Evolutionary conservation across 2,113 vertebrate species (phyloP).

Genomic region (Gymnogyps californianus): DNA sequence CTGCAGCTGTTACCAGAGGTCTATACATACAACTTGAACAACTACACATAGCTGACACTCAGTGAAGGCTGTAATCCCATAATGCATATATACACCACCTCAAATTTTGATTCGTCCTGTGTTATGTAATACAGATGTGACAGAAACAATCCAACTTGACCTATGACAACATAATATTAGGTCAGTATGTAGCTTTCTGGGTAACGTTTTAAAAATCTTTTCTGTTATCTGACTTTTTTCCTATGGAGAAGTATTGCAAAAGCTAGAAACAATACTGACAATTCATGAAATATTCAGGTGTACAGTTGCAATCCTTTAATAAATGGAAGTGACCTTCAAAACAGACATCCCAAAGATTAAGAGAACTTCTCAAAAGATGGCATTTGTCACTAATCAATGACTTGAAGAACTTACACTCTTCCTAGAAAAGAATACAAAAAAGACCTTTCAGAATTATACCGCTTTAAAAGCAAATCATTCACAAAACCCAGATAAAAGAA

Average conservation of each 20-base stretch:
- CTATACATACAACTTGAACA: not conserved
- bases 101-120: not conserved
- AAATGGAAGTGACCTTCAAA: constrained; percentile 62
- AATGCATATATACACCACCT: not conserved
- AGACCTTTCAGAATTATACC: not conserved
- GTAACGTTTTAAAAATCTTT: not conserved
- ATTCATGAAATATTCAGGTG: constrained; percentile 46
- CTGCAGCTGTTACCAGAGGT: not conserved
- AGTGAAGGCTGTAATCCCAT: not conserved
- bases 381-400: constrained; percentile 65
- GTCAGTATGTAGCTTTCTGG: not conserved
- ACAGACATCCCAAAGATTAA: constrained; percentile 54
- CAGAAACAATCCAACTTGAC: not conserved
- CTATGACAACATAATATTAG: not conserved
- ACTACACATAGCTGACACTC: not conserved
- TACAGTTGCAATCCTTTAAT: constrained; percentile 28
- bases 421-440: constrained; percentile 48
- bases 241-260: not conserved
- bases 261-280: not conserved
- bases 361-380: constrained; percentile 36
- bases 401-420: constrained; percentile 19
- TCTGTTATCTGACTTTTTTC: not conserved
- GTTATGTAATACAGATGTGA: not conserved
- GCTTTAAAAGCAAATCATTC: constrained; percentile 6
- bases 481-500: not conserved